Conservation (phyloP, 2,113 vertebrate genomes). For the Mesembrinibis cayennensis region DNA sequence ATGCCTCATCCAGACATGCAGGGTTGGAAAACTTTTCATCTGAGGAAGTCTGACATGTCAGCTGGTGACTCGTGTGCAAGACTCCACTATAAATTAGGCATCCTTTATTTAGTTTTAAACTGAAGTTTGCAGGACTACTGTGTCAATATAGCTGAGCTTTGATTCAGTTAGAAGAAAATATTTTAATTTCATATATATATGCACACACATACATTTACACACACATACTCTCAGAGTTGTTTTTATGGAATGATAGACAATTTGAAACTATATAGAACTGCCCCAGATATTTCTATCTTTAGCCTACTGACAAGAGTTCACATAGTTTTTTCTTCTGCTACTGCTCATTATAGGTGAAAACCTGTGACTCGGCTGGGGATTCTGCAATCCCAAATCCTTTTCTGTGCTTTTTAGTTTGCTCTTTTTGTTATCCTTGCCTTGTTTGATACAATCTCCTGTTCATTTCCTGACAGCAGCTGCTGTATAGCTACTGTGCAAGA, state of each 20-base stretch:
- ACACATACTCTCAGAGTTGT: not conserved
- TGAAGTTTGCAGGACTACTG: not conserved
- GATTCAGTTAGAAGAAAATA: not conserved
- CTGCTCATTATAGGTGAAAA: constrained; percentile 16
- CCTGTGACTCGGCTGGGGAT: not conserved
- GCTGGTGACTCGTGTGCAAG: not conserved
- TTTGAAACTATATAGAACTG: not conserved
- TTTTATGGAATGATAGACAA: not conserved
- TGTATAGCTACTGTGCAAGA: not conserved
- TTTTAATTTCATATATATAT: not conserved
- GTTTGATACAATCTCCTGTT: not conserved
- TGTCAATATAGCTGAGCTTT: not conserved
- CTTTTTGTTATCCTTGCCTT: not conserved
- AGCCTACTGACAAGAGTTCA: not conserved
- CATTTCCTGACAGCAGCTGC: not conserved
- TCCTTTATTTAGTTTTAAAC: not conserved
- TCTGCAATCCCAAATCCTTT: not conserved
- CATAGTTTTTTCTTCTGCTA: not conserved
- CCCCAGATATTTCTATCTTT: constrained; percentile 3
- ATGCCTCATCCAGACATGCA: not conserved
- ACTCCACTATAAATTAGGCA: not conserved
- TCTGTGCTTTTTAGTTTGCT: not conserved
- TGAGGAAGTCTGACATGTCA: not conserved
- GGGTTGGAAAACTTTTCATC: not conserved
- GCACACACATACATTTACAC: not conserved